Conservation (phyloP, 2,113 vertebrate species). For the Engraulis encrasicolus region DNA sequence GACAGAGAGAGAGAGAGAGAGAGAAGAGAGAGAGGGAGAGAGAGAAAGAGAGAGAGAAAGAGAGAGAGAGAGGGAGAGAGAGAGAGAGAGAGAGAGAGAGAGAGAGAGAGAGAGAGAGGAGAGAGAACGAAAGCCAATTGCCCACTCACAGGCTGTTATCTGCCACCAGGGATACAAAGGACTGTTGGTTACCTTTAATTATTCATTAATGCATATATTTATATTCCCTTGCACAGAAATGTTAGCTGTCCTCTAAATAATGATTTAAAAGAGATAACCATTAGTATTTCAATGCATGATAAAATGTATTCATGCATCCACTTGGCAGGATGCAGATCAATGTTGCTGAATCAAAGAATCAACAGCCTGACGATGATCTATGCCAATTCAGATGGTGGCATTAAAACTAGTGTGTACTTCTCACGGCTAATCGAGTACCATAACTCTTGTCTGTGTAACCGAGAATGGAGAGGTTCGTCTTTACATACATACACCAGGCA, state of each 20-base stretch:
- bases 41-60: no score
- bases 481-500: not conserved
- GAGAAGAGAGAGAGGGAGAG: no score
- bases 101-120: no score
- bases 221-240: not conserved
- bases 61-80: no score
- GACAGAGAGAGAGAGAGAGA: no score
- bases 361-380: not conserved
- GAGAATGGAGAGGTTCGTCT: not conserved
- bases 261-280: not conserved
- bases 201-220: conserved; percentile 7
- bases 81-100: no score
- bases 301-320: not conserved
- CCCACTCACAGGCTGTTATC: no score
- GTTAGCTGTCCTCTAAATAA: not conserved
- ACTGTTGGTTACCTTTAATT: not conserved
- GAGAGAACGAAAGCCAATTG: no score
- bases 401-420: not conserved
- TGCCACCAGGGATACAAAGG: conserved; percentile 1
- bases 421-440: no score
- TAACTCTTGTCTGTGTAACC: not conserved
- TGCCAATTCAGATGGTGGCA: not conserved
- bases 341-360: not conserved
- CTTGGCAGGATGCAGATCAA: not conserved
- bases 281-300: not conserved